Evolutionary conservation across 2,113 vertebrate genomes (phyloP), one percentile per base, ranked within the genome.

Genomic region (Cebus imitator): DNA sequence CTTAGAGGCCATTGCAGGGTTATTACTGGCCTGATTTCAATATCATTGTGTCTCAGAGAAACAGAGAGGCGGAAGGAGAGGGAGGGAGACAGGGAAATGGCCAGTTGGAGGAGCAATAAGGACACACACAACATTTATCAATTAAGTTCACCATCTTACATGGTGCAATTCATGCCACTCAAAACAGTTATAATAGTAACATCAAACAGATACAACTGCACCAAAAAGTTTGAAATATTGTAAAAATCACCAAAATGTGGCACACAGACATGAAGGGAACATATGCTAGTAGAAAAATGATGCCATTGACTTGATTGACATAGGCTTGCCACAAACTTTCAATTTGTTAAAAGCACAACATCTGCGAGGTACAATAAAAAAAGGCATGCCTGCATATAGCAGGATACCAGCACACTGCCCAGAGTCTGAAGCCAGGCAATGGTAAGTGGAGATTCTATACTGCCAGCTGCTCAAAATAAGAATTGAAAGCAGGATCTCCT

Each of bases 401-500:
- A 30, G 85, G 68, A 75, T 21, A 1, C 78, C 61, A 96, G 79
- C 7, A 45, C n/a, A 25, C 45, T 23, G 30, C 4, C 21, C 35
- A 68, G 83, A 80, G 48, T 81, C 79, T 73, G 27, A 96, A 95
- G 86, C 61, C 93, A 95, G 57, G 55, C 81, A 48, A 13, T 17
- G 80, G 76, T 84, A 64, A 95, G 17, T 43, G 32, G 95, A 72
- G 84, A 96, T 82, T 91, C 61, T 27, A 82, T 85, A 85, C 78
- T 50, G 55, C 86, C 97, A 96, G 40, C 57, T 87, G 50, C 87
- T 94, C 88, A 14, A 48, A 96, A 97, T 68, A 96, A 93, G 82
- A 83, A 55, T 25, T 55, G 72, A 97, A 84, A 95, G 61, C 40
- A 92, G 93, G 84, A 50, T 85, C 95, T 76, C 86, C 92, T 93